Evolutionary conservation across 2,888 invertebrate species (phyloP), one percentile per base, ranked within the genome.

Genomic region (Encarsia formosa): DNA sequence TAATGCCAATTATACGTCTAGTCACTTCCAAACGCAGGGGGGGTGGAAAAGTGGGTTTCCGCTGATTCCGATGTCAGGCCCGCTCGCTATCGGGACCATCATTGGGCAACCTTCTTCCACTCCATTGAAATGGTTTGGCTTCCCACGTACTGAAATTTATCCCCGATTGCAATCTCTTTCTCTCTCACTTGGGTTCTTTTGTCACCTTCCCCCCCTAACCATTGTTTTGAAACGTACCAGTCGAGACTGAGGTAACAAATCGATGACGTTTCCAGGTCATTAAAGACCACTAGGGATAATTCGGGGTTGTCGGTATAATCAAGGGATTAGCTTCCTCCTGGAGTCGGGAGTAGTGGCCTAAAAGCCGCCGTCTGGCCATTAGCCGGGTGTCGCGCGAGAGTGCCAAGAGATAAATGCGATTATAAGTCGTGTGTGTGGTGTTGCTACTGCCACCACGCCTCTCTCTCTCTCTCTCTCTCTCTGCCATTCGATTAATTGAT

Each of bases 391-490:
- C 63, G 65, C 48, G 43, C 37, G 38, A 38, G 37, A 42, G 47
- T 41, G 41, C 26, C 26, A 32, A 52, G 58, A n/a, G n/a, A 62
- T 65, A 70, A 73, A 73, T 72, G 70, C 69, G 70, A 73, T 73
- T 73, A 73, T 72, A 73, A 72, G 73, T 73, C 73, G 71, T 66
- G 67, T 70, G 71, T 71, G 72, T 69, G n/a, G n/a, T n/a, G n/a
- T n/a, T n/a, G n/a, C n/a, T n/a, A n/a, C n/a, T 65, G 61, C 23
- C 59, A 15, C 40, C 22, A 56, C 60, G 54, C 57, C 57, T 60
- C 58, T 56, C 55, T 55, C 63, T 62, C 65, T 65, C 65, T 61
- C 63, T 61, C n/a, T n/a, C n/a, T n/a, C n/a, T n/a, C n/a, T n/a
- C n/a, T 52, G 57, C 59, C 57, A 62, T 62, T 59, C 58, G 60